Conservation (phyloP, 2,888 invertebrate genomes). For the Andricus quercusramuli region DNA sequence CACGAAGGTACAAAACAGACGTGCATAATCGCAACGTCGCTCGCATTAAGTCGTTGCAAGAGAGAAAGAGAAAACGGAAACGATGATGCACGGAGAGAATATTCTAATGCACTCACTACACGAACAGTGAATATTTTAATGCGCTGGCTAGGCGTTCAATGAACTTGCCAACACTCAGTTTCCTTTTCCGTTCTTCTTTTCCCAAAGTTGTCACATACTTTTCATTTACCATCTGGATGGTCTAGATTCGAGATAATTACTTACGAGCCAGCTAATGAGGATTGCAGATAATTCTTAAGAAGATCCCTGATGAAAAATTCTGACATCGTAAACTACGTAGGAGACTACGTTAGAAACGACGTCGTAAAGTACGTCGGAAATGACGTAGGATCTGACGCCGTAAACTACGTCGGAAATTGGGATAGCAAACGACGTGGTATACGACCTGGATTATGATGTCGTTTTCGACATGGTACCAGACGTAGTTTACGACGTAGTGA, state of each 20-base stretch:
- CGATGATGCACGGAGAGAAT: conserved; percentile 64
- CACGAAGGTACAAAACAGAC: conserved; percentile 53
- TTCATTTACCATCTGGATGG: background rate
- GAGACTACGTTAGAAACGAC: too few relatives aligned
- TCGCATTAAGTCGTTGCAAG: conserved; percentile 64
- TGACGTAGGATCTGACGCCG: too few relatives aligned
- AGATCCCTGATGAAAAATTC: too few relatives aligned
- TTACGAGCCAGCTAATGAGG: background rate
- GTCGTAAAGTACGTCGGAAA: too few relatives aligned
- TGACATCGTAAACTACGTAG: too few relatives aligned
- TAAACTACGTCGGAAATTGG: too few relatives aligned
- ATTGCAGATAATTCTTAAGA: background rate
- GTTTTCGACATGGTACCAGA: too few relatives aligned
- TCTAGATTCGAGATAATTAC: conserved; percentile 3
- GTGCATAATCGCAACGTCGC: conserved; percentile 61
- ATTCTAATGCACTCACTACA: conserved; percentile 65
- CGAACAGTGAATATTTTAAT: conserved; percentile 71
- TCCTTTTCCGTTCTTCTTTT: conserved; percentile 56
- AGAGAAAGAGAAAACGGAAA: conserved; percentile 43
- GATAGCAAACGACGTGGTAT: too few relatives aligned
- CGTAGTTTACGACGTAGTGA: too few relatives aligned
- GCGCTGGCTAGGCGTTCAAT: conserved; percentile 72
- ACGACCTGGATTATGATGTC: too few relatives aligned
- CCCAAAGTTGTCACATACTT: conserved; percentile 42
- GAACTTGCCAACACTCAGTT: conserved; percentile 64